Conservation (phyloP, 2,888 invertebrate genomes). For the Eupsilia transversa region DNA sequence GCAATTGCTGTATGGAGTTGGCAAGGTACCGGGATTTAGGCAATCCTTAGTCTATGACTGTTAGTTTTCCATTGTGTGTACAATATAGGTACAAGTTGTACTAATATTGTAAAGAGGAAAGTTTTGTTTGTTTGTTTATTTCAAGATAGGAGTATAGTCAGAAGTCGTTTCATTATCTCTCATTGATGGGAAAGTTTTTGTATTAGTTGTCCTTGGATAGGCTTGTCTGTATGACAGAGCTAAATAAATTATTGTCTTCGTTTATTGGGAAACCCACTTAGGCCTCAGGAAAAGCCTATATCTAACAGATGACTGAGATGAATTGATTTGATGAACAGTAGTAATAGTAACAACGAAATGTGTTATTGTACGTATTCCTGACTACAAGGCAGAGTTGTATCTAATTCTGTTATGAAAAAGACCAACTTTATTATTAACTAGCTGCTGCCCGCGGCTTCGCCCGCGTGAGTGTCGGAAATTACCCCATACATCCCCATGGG, state of each 20-base stretch:
- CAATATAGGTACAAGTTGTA: constrained; percentile 13
- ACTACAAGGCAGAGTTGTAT: not conserved
- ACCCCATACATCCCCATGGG: no score
- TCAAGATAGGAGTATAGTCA: not conserved
- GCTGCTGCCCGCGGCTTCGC: no score
- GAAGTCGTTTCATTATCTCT: not conserved
- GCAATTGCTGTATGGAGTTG: constrained; percentile 60
- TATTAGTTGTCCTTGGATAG: not conserved
- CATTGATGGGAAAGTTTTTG: constrained; percentile 15
- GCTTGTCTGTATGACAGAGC: not conserved
- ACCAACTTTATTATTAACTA: not conserved
- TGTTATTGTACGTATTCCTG: not conserved
- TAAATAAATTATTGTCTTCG: not conserved
- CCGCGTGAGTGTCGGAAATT: no score
- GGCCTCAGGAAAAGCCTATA: not conserved
- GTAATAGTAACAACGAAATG: not conserved
- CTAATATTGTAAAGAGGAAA: constrained; percentile 51
- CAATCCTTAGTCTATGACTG: constrained; percentile 28
- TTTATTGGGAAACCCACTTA: constrained; percentile 4
- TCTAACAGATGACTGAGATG: not conserved
- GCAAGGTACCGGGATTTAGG: constrained; percentile 31
- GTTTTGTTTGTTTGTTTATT: constrained; percentile 41
- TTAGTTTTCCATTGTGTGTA: constrained; percentile 26
- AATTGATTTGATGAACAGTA: constrained; percentile 1
- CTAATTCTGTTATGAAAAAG: not conserved